Conservation (phyloP, 2,797 vertebrate species). For the Myotis myotis region DNA sequence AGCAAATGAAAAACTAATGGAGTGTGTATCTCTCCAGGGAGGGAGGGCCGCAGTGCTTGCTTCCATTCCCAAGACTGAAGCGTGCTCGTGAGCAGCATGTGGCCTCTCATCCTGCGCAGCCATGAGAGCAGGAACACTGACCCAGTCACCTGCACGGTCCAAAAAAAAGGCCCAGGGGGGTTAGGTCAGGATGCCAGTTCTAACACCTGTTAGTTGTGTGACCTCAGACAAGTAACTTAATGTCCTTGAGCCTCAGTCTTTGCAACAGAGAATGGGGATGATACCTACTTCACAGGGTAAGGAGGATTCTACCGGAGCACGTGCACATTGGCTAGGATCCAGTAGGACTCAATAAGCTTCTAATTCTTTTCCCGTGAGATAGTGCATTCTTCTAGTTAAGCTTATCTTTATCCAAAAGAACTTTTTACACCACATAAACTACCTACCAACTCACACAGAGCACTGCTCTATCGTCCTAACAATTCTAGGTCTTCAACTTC, state of each 20-base stretch:
- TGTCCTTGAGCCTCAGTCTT: not conserved
- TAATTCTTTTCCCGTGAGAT: not conserved
- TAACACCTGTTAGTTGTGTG: not conserved
- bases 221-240: not conserved
- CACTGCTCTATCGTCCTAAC: not conserved
- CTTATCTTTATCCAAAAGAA: slow-evolving; percentile 13
- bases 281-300: not conserved
- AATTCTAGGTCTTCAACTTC: not conserved
- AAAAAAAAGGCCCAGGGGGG: not conserved
- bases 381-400: not conserved
- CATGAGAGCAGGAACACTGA: not conserved
- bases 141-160: not conserved
- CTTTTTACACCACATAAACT: not conserved
- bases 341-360: not conserved
- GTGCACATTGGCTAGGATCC: not conserved
- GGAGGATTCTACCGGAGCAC: not conserved
- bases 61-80: slow-evolving; percentile 38
- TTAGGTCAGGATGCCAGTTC: not conserved
- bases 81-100: not conserved
- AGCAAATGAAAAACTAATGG: slow-evolving; percentile 83
- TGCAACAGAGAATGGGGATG: not conserved
- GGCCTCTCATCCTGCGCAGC: not conserved
- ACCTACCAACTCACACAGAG: not conserved
- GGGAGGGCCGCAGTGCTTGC: not conserved
- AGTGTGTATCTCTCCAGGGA: slow-evolving; percentile 40